Conservation (phyloP, 2,888 invertebrate species). For the Willowsia nigromaculata region DNA sequence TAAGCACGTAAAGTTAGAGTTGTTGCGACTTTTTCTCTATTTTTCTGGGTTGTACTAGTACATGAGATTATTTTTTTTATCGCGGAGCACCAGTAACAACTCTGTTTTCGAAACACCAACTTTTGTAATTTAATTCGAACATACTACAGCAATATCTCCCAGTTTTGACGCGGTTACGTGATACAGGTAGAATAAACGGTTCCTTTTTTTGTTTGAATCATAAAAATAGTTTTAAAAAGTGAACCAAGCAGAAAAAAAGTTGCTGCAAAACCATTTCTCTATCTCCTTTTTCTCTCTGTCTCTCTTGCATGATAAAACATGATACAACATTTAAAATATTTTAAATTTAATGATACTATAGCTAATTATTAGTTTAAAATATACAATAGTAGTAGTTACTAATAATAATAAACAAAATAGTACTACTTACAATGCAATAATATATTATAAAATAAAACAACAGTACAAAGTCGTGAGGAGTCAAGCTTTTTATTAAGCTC, state of each 20-base stretch:
- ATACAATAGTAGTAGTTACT: background rate
- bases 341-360: slow-evolving; percentile 17
- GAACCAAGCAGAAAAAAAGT: slow-evolving; percentile 15
- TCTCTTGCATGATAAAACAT: background rate
- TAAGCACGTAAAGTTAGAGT: background rate
- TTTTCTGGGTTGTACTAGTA: background rate
- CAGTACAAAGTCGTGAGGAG: slow-evolving; percentile 75
- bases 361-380: background rate
- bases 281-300: too few species aligned
- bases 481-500: slow-evolving; percentile 76
- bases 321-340: background rate
- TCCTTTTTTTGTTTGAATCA: slow-evolving; percentile 20
- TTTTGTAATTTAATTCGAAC: background rate
- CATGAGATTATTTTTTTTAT: slow-evolving; percentile 16
- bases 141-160: background rate
- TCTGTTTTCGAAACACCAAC: background rate
- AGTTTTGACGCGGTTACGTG: background rate
- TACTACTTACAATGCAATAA: slow-evolving; percentile 31
- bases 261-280: background rate
- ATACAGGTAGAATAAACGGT: background rate
- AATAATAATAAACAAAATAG: slow-evolving; percentile 38
- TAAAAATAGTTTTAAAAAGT: slow-evolving; percentile 47
- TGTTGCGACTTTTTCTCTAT: background rate
- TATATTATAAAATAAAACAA: slow-evolving; percentile 71
- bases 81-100: background rate